A percentile compares a stretch with the other conserved stretches of the same genome.
Evolutionary conservation across 2,888 invertebrate species (phyloP).

Genomic region (Gymnocheta viridis): DNA sequence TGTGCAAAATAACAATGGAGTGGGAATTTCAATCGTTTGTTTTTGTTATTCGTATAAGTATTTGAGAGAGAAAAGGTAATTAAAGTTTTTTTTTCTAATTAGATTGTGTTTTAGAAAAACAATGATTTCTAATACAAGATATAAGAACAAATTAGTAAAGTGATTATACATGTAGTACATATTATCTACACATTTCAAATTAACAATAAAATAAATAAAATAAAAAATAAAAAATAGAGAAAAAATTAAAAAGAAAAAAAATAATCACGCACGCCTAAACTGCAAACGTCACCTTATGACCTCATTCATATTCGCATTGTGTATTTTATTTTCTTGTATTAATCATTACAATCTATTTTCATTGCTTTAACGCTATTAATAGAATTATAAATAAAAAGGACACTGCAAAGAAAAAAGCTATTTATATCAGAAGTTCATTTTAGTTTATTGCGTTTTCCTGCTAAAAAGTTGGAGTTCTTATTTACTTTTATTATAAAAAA

Average conservation of each 20-base stretch:
- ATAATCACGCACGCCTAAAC: background rate
- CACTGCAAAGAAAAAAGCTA: background rate
- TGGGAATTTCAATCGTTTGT: slow-evolving; percentile 19
- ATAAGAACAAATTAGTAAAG: slow-evolving; percentile 7
- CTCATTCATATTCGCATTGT: slow-evolving; percentile 33
- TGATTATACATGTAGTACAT: background rate
- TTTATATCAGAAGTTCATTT: slow-evolving; percentile 4
- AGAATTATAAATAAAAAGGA: background rate
- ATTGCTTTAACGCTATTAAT: slow-evolving; percentile 19
- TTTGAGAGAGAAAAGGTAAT: slow-evolving; percentile 16
- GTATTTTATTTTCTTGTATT: slow-evolving; percentile 12
- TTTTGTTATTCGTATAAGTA: background rate
- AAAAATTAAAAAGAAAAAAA: background rate
- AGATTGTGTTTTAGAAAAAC: slow-evolving; percentile 13
- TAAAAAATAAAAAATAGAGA: background rate
- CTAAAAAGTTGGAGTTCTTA: background rate
- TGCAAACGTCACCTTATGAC: slow-evolving; percentile 32
- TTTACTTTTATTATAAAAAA: slow-evolving; percentile 20
- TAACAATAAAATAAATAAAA: slow-evolving; percentile 1
- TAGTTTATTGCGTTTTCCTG: slow-evolving; percentile 8
- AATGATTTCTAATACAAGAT: slow-evolving; percentile 27
- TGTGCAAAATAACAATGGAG: slow-evolving; percentile 29
- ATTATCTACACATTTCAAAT: background rate
- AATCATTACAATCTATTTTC: slow-evolving; percentile 12
- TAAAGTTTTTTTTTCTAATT: slow-evolving; percentile 37